These are phyloP conservation scores for Leptothorax acervorum DNA, from an alignment of 2,888 invertebrate genomes.

Conservation along the genomic window DNA sequence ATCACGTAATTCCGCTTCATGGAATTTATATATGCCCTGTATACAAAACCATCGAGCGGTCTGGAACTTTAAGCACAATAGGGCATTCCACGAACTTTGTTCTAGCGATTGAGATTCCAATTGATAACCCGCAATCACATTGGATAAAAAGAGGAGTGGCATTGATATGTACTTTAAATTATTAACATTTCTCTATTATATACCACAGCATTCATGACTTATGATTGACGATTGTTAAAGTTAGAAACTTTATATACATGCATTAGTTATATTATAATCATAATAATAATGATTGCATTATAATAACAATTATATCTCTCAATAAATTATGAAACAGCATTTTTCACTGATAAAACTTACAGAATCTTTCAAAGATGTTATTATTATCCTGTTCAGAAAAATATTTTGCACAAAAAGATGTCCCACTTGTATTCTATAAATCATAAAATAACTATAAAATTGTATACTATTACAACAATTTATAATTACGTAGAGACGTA, in stretches of 20 bases:
- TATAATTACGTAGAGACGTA: not conserved
- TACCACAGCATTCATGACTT: not conserved
- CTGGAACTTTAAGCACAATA: constrained; percentile 89
- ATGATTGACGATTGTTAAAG: not conserved
- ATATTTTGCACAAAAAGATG: not conserved
- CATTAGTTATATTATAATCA: not conserved
- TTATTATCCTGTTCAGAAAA: not conserved
- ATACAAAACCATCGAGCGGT: constrained; percentile 89
- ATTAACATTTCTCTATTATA: constrained; percentile 76
- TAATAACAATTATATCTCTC: not conserved
- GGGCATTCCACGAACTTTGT: constrained; percentile 91
- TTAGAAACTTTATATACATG: not conserved
- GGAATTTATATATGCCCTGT: constrained; percentile 88
- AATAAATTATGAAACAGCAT: constrained; percentile 12
- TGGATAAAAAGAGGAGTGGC: constrained; percentile 90
- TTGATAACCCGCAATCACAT: constrained; percentile 86
- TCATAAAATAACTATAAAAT: not conserved
- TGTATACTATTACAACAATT: not conserved
- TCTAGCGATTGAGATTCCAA: constrained; percentile 88
- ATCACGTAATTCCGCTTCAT: constrained; percentile 86
- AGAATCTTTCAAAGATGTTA: not conserved
- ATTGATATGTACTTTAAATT: constrained; percentile 87
- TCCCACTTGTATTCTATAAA: not conserved
- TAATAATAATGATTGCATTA: not conserved
- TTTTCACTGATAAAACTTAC: not conserved